A percentile compares a stretch with the other conserved stretches of the same genome.
These are phyloP conservation scores for Sphecodes monilicornis DNA, from an alignment of 2,888 invertebrate species.

Conservation along the genomic window DNA sequence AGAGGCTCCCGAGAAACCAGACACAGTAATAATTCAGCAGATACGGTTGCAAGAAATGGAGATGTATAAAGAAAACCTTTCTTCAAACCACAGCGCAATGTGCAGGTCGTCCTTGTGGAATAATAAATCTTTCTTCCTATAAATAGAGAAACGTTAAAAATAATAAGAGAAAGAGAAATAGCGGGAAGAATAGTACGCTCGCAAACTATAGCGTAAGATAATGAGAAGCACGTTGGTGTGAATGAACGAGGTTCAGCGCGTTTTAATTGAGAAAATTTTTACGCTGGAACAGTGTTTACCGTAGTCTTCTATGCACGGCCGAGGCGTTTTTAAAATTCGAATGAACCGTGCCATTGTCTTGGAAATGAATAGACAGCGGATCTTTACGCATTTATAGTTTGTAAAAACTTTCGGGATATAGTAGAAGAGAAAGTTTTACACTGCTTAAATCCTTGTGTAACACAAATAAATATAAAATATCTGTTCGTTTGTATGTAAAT, in stretches of 20 bases:
- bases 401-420: background rate
- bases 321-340: constrained; percentile 3
- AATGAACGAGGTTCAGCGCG: background rate
- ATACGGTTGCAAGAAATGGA: background rate
- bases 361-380: background rate
- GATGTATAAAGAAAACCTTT: constrained; percentile 5
- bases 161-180: constrained; percentile 1
- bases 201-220: background rate
- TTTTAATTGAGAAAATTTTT: constrained; percentile 5
- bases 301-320: background rate
- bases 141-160: constrained; percentile 1
- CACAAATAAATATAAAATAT: background rate
- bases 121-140: background rate
- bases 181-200: background rate
- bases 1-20: background rate
- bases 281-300: constrained; percentile 5
- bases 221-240: constrained; percentile 5
- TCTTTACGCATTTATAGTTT: background rate
- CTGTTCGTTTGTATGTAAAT: too few relatives aligned
- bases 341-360: background rate
- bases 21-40: background rate
- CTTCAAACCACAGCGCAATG: background rate
- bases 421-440: background rate
- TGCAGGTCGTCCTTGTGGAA: background rate
- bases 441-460: background rate